phyloP scores from a whole-genome alignment of 2,797 vertebrate species.

The Serranus cabrilla region DNA sequence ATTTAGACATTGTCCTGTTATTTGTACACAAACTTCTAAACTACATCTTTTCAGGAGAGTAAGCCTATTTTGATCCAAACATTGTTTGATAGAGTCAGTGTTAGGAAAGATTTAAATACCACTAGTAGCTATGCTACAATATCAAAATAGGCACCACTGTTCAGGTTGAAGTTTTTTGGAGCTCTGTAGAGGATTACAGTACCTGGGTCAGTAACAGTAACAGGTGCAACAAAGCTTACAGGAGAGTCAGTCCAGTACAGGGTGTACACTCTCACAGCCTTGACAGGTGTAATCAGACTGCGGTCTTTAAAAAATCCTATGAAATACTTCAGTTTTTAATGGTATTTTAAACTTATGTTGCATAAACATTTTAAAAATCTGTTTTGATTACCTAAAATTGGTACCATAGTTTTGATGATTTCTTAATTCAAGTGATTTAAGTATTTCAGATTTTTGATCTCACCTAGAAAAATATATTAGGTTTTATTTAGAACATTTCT shows the following conservation, averaged over 20 bases:
- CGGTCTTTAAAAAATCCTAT: too few relatives aligned
- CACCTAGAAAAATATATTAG: too few relatives aligned
- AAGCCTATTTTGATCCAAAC: too few relatives aligned
- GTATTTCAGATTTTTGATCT: too few relatives aligned
- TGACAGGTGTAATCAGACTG: too few relatives aligned
- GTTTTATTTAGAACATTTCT: too few relatives aligned
- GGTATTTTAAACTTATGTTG: too few relatives aligned
- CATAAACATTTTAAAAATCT: too few relatives aligned
- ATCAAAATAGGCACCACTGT: not conserved
- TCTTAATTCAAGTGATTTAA: too few relatives aligned
- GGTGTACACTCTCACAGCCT: not conserved
- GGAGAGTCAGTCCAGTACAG: not conserved
- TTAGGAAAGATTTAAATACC: not conserved
- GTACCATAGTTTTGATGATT: too few relatives aligned
- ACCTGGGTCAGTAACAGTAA: not conserved
- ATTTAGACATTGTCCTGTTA: conserved; percentile 73
- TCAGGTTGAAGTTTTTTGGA: not conserved
- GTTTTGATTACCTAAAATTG: too few relatives aligned
- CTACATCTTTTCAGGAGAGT: not conserved
- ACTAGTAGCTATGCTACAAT: not conserved
- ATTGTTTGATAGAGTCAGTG: not conserved
- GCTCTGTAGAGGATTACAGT: not conserved
- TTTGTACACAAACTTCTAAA: conserved; percentile 38
- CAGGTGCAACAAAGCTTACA: not conserved
- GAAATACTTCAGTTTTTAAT: too few relatives aligned